Base-by-base conservation (phyloP, 2,113 vertebrate genomes). In the Reinhardtius hippoglossoides region DNA sequence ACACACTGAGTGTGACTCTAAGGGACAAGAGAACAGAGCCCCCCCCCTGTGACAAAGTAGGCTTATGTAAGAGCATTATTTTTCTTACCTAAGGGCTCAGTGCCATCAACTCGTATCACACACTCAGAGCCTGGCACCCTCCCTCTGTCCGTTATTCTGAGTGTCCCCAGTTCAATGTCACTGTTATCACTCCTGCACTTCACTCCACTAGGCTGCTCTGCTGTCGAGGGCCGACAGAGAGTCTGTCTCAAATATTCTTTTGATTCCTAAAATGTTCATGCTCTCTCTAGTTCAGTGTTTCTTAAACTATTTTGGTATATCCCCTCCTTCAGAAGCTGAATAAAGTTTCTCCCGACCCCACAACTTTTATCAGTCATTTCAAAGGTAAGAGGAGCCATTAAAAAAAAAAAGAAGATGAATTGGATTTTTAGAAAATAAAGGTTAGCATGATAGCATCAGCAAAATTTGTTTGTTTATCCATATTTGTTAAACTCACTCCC, bases 41-140 rank as follows among this genome's bases (percentile, higher is more conserved):
- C 64, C 27, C 31, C 67, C 74, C 50, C 50, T 1, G 60, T 42
- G 56, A 52, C 68, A 23, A 16, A 72, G 27, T 76, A 44, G 74
- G 71, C 78, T 90, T 87, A 89, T 74, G 62, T 81, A 89, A 89
- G 65, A 57, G 74, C 23, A 61, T 69, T 81, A 67, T 59, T 84
- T 78, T 60, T 67, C 26, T 75, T 46, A 71, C 81, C 61, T 77
- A 2, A 24, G 67, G 81, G 79, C 67, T 77, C 37, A 26, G 37
- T 78, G 60, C 44, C 48, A 52, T 84, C 56, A 62, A 37, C 67
- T 81, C 76, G 60, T 70, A 62, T 65, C 57, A 37, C 42, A 16
- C 31, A 27, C 83, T 81, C 9, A 12, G 40, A 70, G 85, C 69
- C 63, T 73, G 63, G 66, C 54, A 14, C 54, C 42, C 67, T 31